These are phyloP conservation scores for Poecile montanus DNA, from an alignment of 2,797 vertebrate genomes.

Conservation along the genomic window DNA sequence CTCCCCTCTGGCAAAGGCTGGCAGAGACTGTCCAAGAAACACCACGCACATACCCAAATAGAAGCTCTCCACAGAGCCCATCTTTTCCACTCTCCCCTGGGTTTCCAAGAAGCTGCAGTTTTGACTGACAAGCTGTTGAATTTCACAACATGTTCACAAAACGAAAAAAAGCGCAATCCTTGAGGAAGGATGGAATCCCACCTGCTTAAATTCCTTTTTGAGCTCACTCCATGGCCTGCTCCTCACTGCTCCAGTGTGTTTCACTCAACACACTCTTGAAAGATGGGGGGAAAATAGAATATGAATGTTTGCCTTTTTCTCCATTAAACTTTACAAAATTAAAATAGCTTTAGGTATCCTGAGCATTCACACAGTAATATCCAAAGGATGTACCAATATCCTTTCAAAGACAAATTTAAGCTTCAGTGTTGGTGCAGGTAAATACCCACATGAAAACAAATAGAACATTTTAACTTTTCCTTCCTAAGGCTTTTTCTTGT, in stretches of 20 bases:
- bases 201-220: constrained; percentile 25
- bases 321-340: not conserved
- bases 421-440: not conserved
- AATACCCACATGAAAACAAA: constrained; percentile 35
- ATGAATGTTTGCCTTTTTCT: not conserved
- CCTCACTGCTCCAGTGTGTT: not conserved
- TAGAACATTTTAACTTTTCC: not conserved
- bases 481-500: constrained; percentile 40
- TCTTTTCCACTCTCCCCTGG: not conserved
- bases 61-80: not conserved
- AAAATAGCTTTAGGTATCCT: constrained; percentile 30
- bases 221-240: not conserved
- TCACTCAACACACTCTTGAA: not conserved
- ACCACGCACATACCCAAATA: not conserved
- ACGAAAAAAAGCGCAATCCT: constrained; percentile 24
- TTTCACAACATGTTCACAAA: constrained; percentile 3
- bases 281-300: not conserved
- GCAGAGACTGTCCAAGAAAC: constrained; percentile 13
- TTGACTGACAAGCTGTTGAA: constrained; percentile 46
- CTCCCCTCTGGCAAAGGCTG: not conserved
- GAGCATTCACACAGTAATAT: not conserved
- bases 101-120: constrained; percentile 13
- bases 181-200: not conserved
- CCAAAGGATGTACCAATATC: not conserved
- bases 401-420: constrained; percentile 41